Base-by-base conservation (phyloP, 2,888 invertebrate species). In the Callimorpha dominula region DNA sequence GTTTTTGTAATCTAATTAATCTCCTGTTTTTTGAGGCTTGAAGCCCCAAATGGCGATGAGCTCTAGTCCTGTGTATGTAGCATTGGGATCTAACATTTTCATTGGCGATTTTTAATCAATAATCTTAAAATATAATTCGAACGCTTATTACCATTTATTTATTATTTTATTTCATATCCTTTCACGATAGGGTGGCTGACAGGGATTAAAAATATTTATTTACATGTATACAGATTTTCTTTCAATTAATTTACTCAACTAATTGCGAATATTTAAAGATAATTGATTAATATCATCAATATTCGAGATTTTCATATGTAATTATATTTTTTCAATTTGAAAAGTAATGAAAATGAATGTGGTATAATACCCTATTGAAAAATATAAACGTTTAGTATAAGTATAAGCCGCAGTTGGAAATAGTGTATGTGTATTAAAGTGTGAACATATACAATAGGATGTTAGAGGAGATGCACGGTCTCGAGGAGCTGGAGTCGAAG, bases 401-500 rank as follows among this genome's bases (percentile, higher is more conserved):
- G 31, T 5, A 31, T 40, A 60, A 49, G 17, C 12, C 62, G 75
- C 76, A 68, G 43, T 65, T 68, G 71, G 73, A 72, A 68, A 71
- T 74, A 73, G 68, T 73, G 71, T 75, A 68, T 75, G 72, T 76
- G 69, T 81, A 83, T 77, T 83, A 81, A 81, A 83, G 68, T 81
- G 83, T 81, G 81, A 79, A 77, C 77, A 72, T 77, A 79, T 78
- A 68, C 72, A 89, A 73, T 86, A 96, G 97, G 87, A 96, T 97
- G 85, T 92, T 97, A 85, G 97, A 97, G 81, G 97, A 96, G 84
- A 96, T 98, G 90, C 97, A 97, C 68, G 97, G 97, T 86, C 94
- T 98, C 76, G 97, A 97, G 86, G 97, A 98, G 89, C 92, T 98
- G 86, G 97, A 98, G 92, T 97, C 97, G 1, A 98, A 97, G 89